phyloP scores from a whole-genome alignment of 2,888 invertebrate genomes.

The Microplitis manilae region DNA sequence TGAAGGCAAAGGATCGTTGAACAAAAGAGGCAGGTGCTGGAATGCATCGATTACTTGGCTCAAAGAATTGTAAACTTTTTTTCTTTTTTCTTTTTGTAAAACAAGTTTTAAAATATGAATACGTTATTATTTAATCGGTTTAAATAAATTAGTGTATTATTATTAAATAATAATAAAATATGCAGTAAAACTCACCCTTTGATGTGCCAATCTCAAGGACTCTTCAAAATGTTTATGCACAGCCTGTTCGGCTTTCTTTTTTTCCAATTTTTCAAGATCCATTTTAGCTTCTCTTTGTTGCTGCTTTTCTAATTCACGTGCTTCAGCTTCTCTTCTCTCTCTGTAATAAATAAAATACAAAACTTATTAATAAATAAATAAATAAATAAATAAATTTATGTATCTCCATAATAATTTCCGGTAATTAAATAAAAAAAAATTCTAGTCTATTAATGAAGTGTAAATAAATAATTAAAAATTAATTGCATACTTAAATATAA shows the following conservation, averaged over 20 bases:
- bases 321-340: constrained; percentile 81
- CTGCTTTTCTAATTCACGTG: constrained; percentile 77
- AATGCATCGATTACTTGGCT: constrained; percentile 61
- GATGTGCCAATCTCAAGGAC: constrained; percentile 84
- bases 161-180: too few relatives aligned
- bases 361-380: too few relatives aligned
- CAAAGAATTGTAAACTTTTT: constrained; percentile 10
- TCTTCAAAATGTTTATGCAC: constrained; percentile 93
- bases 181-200: constrained; percentile 76
- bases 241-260: constrained; percentile 76
- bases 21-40: constrained; percentile 66
- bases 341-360: constrained; percentile 60
- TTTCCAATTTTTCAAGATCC: constrained; percentile 76
- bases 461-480: not conserved
- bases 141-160: not conserved
- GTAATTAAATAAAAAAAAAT: too few relatives aligned
- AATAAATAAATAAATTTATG: too few relatives aligned
- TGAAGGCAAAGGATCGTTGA: constrained; percentile 19
- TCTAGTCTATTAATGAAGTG: too few relatives aligned
- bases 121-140: constrained; percentile 25
- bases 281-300: constrained; percentile 71
- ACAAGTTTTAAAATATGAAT: constrained; percentile 11
- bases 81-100: constrained; percentile 6
- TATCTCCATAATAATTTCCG: not conserved
- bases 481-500: not conserved